A percentile compares a stretch with the other conserved stretches of the same genome.
Conservation (phyloP, 2,797 vertebrate species). For the Triplophysa bombifrons region DNA sequence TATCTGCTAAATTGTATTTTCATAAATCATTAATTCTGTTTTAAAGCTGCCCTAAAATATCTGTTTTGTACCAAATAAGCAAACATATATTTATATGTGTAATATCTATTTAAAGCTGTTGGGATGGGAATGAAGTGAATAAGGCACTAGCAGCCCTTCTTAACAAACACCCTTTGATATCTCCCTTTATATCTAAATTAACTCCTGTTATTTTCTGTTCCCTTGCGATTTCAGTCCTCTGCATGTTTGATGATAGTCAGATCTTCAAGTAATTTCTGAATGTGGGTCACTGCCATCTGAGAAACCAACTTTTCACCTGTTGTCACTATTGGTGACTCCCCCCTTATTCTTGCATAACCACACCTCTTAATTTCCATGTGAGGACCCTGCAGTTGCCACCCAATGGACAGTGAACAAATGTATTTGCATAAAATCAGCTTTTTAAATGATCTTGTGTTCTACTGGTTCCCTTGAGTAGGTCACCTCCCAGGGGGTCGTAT, state of each 20-base stretch:
- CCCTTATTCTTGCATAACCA: not conserved
- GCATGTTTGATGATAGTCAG: slow-evolving; percentile 29
- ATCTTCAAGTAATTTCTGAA: slow-evolving; percentile 40
- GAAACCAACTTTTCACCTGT: slow-evolving; percentile 24
- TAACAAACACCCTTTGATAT: slow-evolving; percentile 44
- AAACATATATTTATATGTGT: not conserved
- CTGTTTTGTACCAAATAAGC: too few relatives aligned
- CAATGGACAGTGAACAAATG: slow-evolving; percentile 32
- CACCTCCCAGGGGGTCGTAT: slow-evolving; percentile 22
- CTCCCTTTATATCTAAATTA: slow-evolving; percentile 23
- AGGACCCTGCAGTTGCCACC: not conserved
- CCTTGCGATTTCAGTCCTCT: slow-evolving; percentile 15
- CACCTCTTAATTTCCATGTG: slow-evolving; percentile 25
- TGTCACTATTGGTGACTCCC: slow-evolving; percentile 3
- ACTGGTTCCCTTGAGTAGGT: slow-evolving; percentile 37
- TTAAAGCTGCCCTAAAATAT: not conserved
- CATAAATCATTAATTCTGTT: not conserved
- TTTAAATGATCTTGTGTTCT: not conserved
- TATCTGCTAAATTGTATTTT: too few relatives aligned
- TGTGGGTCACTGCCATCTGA: slow-evolving; percentile 44
- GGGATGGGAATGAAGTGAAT: slow-evolving; percentile 54
- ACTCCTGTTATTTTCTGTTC: slow-evolving; percentile 15
- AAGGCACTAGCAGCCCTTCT: slow-evolving; percentile 39
- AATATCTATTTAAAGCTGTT: not conserved
- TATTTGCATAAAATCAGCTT: slow-evolving; percentile 42